Evolutionary conservation across 2,888 invertebrate species (phyloP), one percentile per base, ranked within the genome.

Genomic region (Eumacrocentrus americanus): DNA sequence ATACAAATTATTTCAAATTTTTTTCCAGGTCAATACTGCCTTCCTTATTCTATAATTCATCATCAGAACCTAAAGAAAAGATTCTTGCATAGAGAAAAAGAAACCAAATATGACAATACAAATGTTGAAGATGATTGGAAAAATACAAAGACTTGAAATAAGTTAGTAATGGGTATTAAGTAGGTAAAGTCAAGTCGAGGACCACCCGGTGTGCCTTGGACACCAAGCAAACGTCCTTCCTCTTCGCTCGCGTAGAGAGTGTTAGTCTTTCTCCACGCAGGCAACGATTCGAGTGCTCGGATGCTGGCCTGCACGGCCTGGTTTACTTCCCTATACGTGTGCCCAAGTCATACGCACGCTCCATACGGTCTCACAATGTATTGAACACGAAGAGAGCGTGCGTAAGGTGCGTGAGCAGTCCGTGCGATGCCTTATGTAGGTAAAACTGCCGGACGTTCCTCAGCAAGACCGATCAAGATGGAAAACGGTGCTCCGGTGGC

Each of bases 251-350:
- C 12, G 71, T 75, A 73, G 77, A 75, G 76, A 77, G 77, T 77
- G 75, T 76, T 76, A 77, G 75, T 75, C 74, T 70, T 69, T 69
- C 67, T 71, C 40, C 14, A 57, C 20, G 12, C 12, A 14, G 14
- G 3, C 20, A 23, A 20, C n/a, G 23, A n/a, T 5, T 9, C 51
- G 51, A 12, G 23, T 58, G 69, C 72, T 70, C 73, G 78, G 78
- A 77, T 77, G 77, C 77, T 77, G 77, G 74, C 72, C 71, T 72
- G 75, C 70, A 67, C 72, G 74, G 73, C 76, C 77, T 75, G 77
- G 76, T 74, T 74, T 74, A 74, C 74, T 74, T 74, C 66, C 62
- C 55, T 57, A 62, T 61, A 61, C 67, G 62, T 64, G 66, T 64
- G 62, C 60, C 35, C 59, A 55, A 57, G 64, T 62, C 61, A 61